Base-by-base conservation (phyloP, 2,888 invertebrate genomes). In the Dryomyza anilis region DNA sequence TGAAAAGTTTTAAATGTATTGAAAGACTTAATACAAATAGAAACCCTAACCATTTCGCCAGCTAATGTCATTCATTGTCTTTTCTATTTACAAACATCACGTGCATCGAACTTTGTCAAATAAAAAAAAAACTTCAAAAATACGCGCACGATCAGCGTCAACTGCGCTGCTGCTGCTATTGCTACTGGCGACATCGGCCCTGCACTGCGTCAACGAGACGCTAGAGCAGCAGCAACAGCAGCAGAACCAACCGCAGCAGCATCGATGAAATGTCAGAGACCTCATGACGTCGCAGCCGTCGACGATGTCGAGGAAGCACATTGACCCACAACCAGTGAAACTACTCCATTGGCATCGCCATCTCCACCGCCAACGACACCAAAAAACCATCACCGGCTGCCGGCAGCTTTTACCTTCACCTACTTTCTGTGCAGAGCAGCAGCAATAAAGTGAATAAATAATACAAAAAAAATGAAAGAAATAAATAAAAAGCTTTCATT, bases 351-450 rank as follows among this genome's bases (percentile, higher is more conserved):
- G n/a, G n/a, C n/a, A n/a, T n/a, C n/a, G n/a, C n/a, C n/a, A n/a
- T n/a, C n/a, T n/a, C n/a, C n/a, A n/a, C n/a, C n/a, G n/a, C n/a
- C n/a, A n/a, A n/a, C n/a, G n/a, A n/a, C n/a, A n/a, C n/a, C n/a
- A n/a, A n/a, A n/a, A n/a, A n/a, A n/a, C n/a, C n/a, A 69, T 62
- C 65, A 65, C 65, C 62, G 66, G n/a, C 62, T 66, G 69, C 65
- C 71, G 68, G 67, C 67, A 69, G 69, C 69, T n/a, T n/a, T 71
- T 73, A 71, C 72, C 73, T 73, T 72, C 72, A 72, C 71, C 72
- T 73, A 71, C 67, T 71, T 73, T 69, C 67, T 67, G 69, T 61
- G 60, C 50, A 27, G 39, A 29, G 46, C 50, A 50, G 36, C 25
- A 60, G 63, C 56, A 23, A 65, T 52, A 36, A 50, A 63, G 48